These are phyloP conservation scores for Antidorcas marsupialis DNA, from an alignment of 2,113 vertebrate genomes.

Conservation along the genomic window DNA sequence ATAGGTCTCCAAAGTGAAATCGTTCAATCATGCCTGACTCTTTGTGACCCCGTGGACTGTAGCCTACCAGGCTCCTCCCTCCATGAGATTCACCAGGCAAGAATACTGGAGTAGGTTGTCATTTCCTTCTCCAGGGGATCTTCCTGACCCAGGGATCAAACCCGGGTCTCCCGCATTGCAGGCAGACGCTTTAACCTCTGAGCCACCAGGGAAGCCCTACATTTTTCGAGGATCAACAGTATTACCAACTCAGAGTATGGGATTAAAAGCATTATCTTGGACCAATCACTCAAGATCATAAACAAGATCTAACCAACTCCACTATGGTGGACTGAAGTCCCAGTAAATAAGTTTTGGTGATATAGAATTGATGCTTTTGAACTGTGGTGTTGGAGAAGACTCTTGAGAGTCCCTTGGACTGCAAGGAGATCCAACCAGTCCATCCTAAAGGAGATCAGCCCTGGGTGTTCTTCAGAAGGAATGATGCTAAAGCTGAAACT, in stretches of 20 bases:
- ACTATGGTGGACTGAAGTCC: neutral
- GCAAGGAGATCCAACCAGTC: no score
- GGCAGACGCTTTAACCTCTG: neutral
- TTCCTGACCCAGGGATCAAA: neutral
- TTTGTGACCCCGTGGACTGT: neutral
- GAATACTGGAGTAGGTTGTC: neutral
- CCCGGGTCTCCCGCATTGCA: accelerated
- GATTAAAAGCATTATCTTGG: neutral
- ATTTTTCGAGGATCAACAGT: neutral
- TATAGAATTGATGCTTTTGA: neutral
- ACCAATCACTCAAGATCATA: neutral
- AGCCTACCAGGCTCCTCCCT: neutral
- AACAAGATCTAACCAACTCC: neutral
- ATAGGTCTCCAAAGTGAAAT: neutral
- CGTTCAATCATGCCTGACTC: accelerated
- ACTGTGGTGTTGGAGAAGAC: no score
- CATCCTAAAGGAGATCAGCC: no score
- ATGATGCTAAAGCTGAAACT: no score
- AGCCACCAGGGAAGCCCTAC: neutral
- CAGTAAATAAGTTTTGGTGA: neutral
- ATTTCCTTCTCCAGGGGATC: neutral
- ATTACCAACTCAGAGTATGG: neutral
- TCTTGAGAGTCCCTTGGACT: no score
- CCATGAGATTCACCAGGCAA: neutral
- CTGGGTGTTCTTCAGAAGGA: no score